Evolutionary conservation across 1,140 invertebrate genomes (phyloP).

Genomic region (Lucilia cuprina): DNA sequence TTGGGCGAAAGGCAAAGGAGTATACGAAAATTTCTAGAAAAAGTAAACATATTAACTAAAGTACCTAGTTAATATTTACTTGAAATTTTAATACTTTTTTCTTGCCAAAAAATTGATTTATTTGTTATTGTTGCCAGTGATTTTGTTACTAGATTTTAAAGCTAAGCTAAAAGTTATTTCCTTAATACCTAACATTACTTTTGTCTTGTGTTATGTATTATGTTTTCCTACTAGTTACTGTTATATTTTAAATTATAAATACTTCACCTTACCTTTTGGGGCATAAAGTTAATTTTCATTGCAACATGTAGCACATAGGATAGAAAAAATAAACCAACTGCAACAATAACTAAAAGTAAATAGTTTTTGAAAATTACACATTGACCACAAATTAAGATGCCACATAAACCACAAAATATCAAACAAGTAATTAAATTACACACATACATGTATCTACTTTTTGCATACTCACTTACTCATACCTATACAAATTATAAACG

Average conservation of each 20-base stretch:
- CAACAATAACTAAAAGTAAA: background rate
- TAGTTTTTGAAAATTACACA: slow-evolving; percentile 21
- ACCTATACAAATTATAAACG: background rate
- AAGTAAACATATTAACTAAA: background rate
- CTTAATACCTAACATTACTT: no score
- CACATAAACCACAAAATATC: slow-evolving; percentile 32
- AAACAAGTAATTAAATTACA: slow-evolving; percentile 31
- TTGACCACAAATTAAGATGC: slow-evolving; percentile 27
- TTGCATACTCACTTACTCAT: background rate
- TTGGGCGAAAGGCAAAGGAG: background rate
- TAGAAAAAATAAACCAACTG: background rate
- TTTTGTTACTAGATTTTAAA: no score
- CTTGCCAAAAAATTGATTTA: background rate
- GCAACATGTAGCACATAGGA: background rate
- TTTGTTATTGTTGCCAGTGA: background rate
- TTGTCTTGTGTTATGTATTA: no score
- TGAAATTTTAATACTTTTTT: background rate
- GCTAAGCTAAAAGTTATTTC: no score
- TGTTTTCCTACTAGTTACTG: background rate
- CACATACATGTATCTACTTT: background rate
- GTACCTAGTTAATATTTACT: background rate
- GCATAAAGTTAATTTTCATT: background rate
- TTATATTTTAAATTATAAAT: background rate
- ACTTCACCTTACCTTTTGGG: background rate
- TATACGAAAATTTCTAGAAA: background rate